Evolutionary conservation across 30 jellyfish, hydroid and myxozoan genomes (phyloP), one percentile per base, ranked within the genome.

Genomic region (Aurelia aurita): DNA sequence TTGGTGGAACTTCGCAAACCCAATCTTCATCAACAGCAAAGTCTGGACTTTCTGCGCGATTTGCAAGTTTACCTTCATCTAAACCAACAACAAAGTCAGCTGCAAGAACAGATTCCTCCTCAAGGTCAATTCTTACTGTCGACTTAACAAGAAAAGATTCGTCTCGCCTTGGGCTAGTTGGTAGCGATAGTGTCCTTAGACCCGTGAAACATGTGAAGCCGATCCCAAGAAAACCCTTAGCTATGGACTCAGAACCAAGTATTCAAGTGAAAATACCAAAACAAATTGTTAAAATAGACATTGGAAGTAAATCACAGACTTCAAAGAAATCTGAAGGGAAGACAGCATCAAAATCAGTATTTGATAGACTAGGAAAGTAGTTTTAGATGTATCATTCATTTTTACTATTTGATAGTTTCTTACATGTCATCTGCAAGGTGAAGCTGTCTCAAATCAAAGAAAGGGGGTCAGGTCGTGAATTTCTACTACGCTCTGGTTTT

Each of bases 201-300:
- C 90, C 90, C 8, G 74, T 80, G n/a, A 64, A 80, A 47, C 79
- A 65, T 49, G 90, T 80, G 7, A 62, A 64, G 28, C 90, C 90
- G 18, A 21, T 65, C 18, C 90, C 90, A 20, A 47, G 90, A 29
- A 80, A 65, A 19, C 90, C 90, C n/a, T 73, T 80, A 12, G 82
- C 90, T 13, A 80, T 80, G 90, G 90, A 80, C 60, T 14, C 53
- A 19, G 82, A 62, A 43, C 43, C 80, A 39, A 29, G n/a, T 19
- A 34, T 21, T 60, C 67, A 18, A 29, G 58, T 55, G 22, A 80
- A 46, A 18, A 71, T 26, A 35, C 14, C 57, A 13, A 64, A 78
- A 28, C 69, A 53, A 62, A 39, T 15, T 39, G 15, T 39, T 39
- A 43, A 25, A 5, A 23, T 29, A 67, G 65, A 18, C n/a, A 18